A percentile compares a stretch with the other conserved stretches of the same genome.
These are phyloP conservation scores for Misgurnus anguillicaudatus DNA, from an alignment of 2,113 vertebrate species.

Conservation along the genomic window DNA sequence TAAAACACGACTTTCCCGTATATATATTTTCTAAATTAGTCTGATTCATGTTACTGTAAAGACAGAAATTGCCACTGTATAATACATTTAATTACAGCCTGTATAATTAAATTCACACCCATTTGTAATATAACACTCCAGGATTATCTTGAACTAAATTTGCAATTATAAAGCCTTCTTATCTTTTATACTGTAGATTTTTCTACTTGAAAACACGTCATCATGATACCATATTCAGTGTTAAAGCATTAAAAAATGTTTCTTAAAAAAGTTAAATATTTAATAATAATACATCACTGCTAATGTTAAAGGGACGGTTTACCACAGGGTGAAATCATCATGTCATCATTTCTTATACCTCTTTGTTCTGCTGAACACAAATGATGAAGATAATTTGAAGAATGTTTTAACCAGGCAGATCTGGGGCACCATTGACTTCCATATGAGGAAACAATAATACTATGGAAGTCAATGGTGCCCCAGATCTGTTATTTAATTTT, in stretches of 20 bases:
- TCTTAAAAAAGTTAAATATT: background rate
- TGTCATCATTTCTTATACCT: too few relatives aligned
- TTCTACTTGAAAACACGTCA: slow-evolving; percentile 11
- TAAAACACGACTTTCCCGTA: background rate
- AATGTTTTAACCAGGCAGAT: too few relatives aligned
- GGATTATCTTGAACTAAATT: slow-evolving; percentile 16
- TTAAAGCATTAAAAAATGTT: background rate
- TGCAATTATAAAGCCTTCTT: slow-evolving; percentile 20
- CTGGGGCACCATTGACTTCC: too few relatives aligned
- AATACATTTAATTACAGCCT: background rate
- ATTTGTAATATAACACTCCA: slow-evolving; percentile 9
- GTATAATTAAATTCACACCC: slow-evolving; percentile 9
- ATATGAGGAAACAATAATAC: too few relatives aligned
- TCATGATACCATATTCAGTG: background rate
- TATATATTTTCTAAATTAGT: background rate
- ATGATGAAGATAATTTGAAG: too few relatives aligned
- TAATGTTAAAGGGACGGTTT: background rate
- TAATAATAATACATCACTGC: slow-evolving; percentile 13
- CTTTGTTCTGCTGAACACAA: too few relatives aligned
- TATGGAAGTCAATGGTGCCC: too few relatives aligned
- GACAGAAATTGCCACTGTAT: background rate
- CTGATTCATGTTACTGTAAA: background rate
- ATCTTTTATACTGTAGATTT: slow-evolving; percentile 1
- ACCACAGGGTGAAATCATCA: too few relatives aligned
- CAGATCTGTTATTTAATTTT: too few relatives aligned